A percentile compares a stretch with the other conserved stretches of the same genome.
These are phyloP conservation scores for Alaudala cheleensis DNA, from an alignment of 2,113 vertebrate species.

Conservation along the genomic window DNA sequence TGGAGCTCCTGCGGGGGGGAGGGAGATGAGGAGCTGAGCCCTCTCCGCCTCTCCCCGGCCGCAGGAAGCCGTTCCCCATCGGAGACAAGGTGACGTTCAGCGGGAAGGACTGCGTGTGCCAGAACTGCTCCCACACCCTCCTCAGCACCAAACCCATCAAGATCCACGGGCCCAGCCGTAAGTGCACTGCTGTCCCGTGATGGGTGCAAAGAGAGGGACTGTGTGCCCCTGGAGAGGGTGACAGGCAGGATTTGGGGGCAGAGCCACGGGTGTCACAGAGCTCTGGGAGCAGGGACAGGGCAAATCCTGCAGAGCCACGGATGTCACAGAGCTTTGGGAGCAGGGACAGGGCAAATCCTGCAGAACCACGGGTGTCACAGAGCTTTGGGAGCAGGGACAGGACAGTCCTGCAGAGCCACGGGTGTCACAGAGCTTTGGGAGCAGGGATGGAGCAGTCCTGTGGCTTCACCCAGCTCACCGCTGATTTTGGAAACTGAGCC, in stretches of 20 bases:
- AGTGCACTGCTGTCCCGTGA: constrained; percentile 46
- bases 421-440: not conserved
- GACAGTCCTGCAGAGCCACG: accelerated
- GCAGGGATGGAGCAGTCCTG: not conserved
- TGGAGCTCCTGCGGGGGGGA: accelerated
- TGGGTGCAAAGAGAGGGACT: not conserved
- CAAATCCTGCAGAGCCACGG: accelerated
- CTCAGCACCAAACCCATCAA: constrained; percentile 93
- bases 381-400: not conserved
- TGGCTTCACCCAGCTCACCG: accelerated
- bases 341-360: not conserved
- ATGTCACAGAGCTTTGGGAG: accelerated
- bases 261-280: accelerated
- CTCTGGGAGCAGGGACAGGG: not conserved
- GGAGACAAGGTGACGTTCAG: constrained; percentile 98
- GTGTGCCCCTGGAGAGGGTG: accelerated
- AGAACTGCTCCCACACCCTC: constrained; percentile 91
- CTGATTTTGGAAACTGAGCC: not conserved
- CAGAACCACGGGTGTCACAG: accelerated
- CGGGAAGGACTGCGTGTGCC: constrained; percentile 96
- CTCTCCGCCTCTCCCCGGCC: not conserved
- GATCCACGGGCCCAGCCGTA: constrained; percentile 96
- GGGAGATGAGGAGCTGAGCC: not conserved
- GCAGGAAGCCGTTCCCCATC: constrained; percentile 95
- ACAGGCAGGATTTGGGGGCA: accelerated